Base-by-base conservation (phyloP, 2,888 invertebrate species). In the Drosophila paranaensis region DNA sequence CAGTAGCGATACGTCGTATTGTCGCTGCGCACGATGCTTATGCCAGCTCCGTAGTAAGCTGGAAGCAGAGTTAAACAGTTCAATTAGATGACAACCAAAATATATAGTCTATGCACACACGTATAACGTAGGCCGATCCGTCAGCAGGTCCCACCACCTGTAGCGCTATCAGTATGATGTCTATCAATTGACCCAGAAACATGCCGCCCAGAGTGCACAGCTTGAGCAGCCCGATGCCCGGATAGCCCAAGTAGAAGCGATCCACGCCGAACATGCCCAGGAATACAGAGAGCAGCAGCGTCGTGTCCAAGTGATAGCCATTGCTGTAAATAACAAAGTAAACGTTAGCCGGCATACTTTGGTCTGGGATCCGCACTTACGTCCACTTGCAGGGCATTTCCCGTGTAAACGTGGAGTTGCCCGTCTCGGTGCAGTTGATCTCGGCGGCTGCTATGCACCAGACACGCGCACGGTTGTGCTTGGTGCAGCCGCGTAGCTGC, bases 251-350 rank as follows among this genome's bases (percentile, higher is more conserved):
- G 91, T 99, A 99, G 93, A 99, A 99, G 71, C 99, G 94, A 92
- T 99, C 99, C 30, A 97, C 94, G 20, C 99, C 99, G 93, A 99
- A 98, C 97, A 99, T 98, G 35, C 99, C 99, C 65, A 99, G 94
- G 92, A 99, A 99, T 56, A 99, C 97, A 0, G 99, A 99, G 6
- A 99, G 94, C 40, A 99, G 93, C 50, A 99, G 93, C 0, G 99
- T 96, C 60, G 97, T 97, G 92, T 98, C 98, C 91, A 98, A 96
- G 3, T 97, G 96, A 91, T 98, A 98, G 25, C 98, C 98, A 95
- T 98, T 99, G 65, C 98, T 98, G 93, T 43, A 93, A 16, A 56
- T n/a, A 50, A 1, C 6, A 48, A 30, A 16, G 1, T 20, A 4
- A 39, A 39, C 6, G 25, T 2, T 39, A 39, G 16, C 14, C 9